These are phyloP conservation scores for Melopsittacus undulatus DNA, from an alignment of 2,797 vertebrate species.

Conservation along the genomic window DNA sequence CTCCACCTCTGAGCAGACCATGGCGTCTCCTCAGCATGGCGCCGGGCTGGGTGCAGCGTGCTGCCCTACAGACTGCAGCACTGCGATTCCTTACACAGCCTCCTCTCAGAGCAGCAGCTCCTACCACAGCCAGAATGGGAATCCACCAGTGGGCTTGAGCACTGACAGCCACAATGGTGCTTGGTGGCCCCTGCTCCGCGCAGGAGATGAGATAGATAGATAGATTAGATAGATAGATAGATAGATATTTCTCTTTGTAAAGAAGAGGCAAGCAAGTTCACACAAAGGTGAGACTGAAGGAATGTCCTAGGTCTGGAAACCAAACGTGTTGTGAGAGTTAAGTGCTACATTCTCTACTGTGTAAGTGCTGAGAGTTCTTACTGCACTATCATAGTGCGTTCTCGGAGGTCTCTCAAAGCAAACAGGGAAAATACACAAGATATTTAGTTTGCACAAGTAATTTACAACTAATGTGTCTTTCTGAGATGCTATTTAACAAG, in stretches of 20 bases:
- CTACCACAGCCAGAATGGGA: fast-evolving
- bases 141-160: fast-evolving
- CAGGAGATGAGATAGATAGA: background rate
- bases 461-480: background rate
- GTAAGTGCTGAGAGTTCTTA: background rate
- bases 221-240: background rate
- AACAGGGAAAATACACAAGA: background rate
- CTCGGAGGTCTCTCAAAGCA: background rate
- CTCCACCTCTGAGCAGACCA: background rate
- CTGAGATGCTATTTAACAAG: background rate
- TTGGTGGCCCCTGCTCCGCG: background rate
- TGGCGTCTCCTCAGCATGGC: fast-evolving
- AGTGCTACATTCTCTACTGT: fast-evolving
- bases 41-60: background rate
- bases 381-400: background rate
- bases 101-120: background rate
- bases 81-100: background rate
- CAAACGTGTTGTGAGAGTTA: background rate
- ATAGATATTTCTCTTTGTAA: background rate
- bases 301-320: background rate
- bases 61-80: fast-evolving
- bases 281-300: background rate
- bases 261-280: background rate
- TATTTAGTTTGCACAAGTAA: background rate
- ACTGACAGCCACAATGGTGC: fast-evolving